A percentile compares a stretch with the other conserved stretches of the same genome.
Conservation (phyloP, 2,888 invertebrate species). For the Amiota minor region DNA sequence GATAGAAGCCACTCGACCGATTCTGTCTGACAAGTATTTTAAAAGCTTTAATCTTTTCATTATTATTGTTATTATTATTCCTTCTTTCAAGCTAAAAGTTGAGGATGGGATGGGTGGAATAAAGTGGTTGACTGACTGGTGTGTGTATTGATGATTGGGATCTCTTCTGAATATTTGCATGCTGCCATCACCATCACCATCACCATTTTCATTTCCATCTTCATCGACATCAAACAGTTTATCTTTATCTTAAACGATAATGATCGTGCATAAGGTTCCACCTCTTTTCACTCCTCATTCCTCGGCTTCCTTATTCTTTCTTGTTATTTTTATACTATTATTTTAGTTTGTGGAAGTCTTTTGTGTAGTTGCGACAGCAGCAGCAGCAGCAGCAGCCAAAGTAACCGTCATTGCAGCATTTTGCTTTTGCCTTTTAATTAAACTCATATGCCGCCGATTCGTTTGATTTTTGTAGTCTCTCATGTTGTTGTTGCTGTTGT, state of each 20-base stretch:
- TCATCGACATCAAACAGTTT: constrained; percentile 13
- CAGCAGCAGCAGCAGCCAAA: constrained; percentile 31
- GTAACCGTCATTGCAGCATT: constrained; percentile 9
- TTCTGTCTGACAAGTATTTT: too few species aligned
- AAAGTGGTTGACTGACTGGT: too few species aligned
- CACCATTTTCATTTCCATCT: constrained; percentile 22
- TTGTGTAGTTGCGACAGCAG: constrained; percentile 11
- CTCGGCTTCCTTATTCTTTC: constrained; percentile 22
- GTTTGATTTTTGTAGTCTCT: not conserved
- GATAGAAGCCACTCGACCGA: too few species aligned
- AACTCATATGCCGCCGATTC: constrained; percentile 57
- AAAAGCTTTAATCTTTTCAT: not conserved
- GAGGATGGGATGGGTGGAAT: too few species aligned
- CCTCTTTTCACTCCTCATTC: too few species aligned
- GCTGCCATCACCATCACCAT: constrained; percentile 32
- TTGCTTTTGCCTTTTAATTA: constrained; percentile 59
- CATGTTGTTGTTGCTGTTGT: constrained; percentile 1
- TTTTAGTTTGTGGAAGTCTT: constrained; percentile 10
- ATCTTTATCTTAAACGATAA: constrained; percentile 27
- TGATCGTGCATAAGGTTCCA: constrained; percentile 15
- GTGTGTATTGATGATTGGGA: too few species aligned
- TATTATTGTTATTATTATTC: not conserved
- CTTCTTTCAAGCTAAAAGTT: not conserved
- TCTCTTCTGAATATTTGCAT: constrained; percentile 44
- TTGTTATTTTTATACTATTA: not conserved